Evolutionary conservation across 2,888 invertebrate genomes (phyloP).

Genomic region (Cryptocephalus primarius): DNA sequence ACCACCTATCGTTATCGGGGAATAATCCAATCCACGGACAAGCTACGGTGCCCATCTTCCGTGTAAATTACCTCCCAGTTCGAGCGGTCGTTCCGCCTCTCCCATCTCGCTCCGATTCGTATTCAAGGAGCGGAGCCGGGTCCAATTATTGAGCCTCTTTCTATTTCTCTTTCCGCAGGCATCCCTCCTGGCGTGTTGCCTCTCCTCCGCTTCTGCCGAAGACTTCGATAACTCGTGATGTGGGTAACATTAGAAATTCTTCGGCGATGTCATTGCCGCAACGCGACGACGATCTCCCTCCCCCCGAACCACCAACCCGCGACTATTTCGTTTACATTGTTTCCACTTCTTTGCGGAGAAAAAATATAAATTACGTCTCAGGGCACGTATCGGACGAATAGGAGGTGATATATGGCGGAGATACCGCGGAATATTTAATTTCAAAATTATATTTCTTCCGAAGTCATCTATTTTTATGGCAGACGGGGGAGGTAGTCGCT

Average conservation of each 20-base stretch:
- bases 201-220: conserved; percentile 3
- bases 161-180: neutral
- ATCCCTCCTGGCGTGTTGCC: neutral
- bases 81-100: too few relatives aligned
- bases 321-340: neutral
- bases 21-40: too few relatives aligned
- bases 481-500: too few relatives aligned
- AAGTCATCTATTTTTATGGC: too few relatives aligned
- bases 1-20: too few relatives aligned
- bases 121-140: conserved; percentile 2
- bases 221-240: conserved; percentile 21
- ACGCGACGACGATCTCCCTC: neutral
- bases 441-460: too few relatives aligned
- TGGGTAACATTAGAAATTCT: conserved; percentile 17
- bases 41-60: too few relatives aligned
- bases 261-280: conserved; percentile 6
- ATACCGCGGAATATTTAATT: too few relatives aligned
- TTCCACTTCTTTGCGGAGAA: conserved; percentile 9
- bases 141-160: conserved; percentile 1
- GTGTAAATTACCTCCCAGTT: too few relatives aligned
- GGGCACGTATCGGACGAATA: conserved; percentile 4
- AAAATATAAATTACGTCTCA: conserved; percentile 14
- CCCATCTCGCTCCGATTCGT: neutral
- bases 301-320: too few relatives aligned
- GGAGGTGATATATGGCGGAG: neutral